Evolutionary conservation across 2,888 invertebrate genomes (phyloP).

Genomic region (Pandemis cinnamomeana): DNA sequence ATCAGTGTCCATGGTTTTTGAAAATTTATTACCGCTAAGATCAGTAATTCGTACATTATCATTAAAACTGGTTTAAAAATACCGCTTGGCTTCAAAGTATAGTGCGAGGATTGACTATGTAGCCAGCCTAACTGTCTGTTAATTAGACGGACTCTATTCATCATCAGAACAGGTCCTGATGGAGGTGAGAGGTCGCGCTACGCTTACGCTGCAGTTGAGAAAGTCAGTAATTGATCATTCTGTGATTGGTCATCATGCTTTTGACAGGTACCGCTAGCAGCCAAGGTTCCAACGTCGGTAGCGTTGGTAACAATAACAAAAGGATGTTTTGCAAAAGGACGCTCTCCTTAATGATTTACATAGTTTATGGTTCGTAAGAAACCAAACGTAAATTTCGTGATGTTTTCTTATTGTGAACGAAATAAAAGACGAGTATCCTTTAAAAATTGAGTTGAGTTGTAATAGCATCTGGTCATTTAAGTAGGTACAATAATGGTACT

Average conservation of each 20-base stretch:
- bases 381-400: too few relatives aligned
- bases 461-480: too few relatives aligned
- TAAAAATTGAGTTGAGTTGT: too few relatives aligned
- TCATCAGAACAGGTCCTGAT: slow-evolving; percentile 60
- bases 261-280: slow-evolving; percentile 13
- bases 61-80: not conserved
- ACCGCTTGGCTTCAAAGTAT: not conserved
- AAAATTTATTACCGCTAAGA: not conserved
- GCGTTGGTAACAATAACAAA: not conserved
- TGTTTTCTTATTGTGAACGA: too few relatives aligned
- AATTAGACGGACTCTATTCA: slow-evolving; percentile 55
- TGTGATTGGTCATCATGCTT: slow-evolving; percentile 16
- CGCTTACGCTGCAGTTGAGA: slow-evolving; percentile 27
- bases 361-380: too few relatives aligned
- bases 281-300: not conserved
- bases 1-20: not conserved
- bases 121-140: slow-evolving; percentile 30
- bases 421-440: too few relatives aligned
- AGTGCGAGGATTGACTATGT: not conserved
- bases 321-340: not conserved
- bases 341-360: too few relatives aligned
- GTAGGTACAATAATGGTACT: too few relatives aligned
- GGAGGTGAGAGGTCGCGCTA: slow-evolving; percentile 51
- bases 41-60: too few relatives aligned
- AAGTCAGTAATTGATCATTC: slow-evolving; percentile 34